Percentiles rank a stretch among this genome's conserved stretches.
These are phyloP conservation scores for Epinotia brunnichana DNA, from an alignment of 2,888 invertebrate genomes.

Conservation along the genomic window DNA sequence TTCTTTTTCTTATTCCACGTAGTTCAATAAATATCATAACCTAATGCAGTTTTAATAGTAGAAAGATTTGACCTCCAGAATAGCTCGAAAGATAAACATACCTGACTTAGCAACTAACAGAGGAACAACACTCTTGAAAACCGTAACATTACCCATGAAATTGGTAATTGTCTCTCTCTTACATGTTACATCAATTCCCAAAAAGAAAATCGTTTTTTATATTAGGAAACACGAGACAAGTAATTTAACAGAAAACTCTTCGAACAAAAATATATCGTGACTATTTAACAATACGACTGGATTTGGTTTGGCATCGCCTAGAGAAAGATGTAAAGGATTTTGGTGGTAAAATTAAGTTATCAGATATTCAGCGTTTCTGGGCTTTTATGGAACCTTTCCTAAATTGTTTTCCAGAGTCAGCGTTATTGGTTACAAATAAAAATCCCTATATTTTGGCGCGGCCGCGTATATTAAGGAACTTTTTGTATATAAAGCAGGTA, in stretches of 20 bases:
- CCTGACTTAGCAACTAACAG: background rate
- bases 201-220: constrained; percentile 22
- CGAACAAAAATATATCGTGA: background rate
- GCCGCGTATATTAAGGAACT: background rate
- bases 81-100: background rate
- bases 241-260: background rate
- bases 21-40: too few species aligned
- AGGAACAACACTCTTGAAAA: background rate
- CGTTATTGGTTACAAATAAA: constrained; percentile 22
- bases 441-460: background rate
- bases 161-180: constrained; percentile 2
- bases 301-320: background rate
- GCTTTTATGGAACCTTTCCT: constrained; percentile 9
- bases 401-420: constrained; percentile 18
- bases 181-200: background rate
- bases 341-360: constrained; percentile 39
- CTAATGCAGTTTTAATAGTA: too few species aligned
- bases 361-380: constrained; percentile 23
- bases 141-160: constrained; percentile 18
- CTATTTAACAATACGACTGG: background rate
- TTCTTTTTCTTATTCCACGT: too few species aligned
- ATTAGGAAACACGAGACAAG: background rate
- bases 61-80: too few species aligned
- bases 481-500: background rate
- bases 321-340: constrained; percentile 22